These are phyloP conservation scores for Toxotes chatareus DNA, from an alignment of 2,113 vertebrate species.

Conservation along the genomic window DNA sequence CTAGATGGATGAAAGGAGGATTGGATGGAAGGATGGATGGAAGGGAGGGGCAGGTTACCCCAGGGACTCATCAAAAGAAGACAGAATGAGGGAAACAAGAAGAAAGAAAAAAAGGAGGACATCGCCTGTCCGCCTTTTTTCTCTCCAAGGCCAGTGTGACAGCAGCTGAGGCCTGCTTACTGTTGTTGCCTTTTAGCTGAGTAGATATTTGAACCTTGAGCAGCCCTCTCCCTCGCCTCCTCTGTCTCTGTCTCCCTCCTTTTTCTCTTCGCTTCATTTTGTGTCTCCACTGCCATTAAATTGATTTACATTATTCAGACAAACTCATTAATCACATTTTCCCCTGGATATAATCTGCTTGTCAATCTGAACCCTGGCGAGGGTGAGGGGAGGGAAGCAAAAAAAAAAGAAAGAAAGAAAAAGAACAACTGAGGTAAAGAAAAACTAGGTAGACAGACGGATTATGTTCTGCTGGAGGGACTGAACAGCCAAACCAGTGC, in stretches of 20 bases:
- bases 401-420: conserved; percentile 11
- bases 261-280: conserved; percentile 27
- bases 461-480: conserved; percentile 60
- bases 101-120: conserved; percentile 56
- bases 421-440: conserved; percentile 24
- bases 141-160: conserved; percentile 67
- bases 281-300: conserved; percentile 85
- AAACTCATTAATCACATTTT: conserved; percentile 84
- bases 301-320: conserved; percentile 87
- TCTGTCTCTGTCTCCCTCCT: conserved; percentile 7
- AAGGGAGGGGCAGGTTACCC: conserved; percentile 61
- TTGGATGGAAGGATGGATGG: conserved; percentile 27
- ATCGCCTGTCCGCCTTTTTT: conserved; percentile 39
- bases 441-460: conserved; percentile 62
- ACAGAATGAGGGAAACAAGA: conserved; percentile 69
- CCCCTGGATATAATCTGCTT: conserved; percentile 80
- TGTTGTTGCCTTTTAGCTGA: conserved; percentile 86
- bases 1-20: conserved; percentile 59
- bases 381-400: background rate
- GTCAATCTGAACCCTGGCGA: conserved; percentile 71
- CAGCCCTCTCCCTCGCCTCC: conserved; percentile 75
- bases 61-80: conserved; percentile 64
- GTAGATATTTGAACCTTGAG: conserved; percentile 88
- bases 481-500: conserved; percentile 38
- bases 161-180: conserved; percentile 77